A percentile compares a stretch with the other conserved stretches of the same genome.
These are phyloP conservation scores for Dinocampus coccinellae DNA, from an alignment of 2,888 invertebrate genomes.

Conservation along the genomic window DNA sequence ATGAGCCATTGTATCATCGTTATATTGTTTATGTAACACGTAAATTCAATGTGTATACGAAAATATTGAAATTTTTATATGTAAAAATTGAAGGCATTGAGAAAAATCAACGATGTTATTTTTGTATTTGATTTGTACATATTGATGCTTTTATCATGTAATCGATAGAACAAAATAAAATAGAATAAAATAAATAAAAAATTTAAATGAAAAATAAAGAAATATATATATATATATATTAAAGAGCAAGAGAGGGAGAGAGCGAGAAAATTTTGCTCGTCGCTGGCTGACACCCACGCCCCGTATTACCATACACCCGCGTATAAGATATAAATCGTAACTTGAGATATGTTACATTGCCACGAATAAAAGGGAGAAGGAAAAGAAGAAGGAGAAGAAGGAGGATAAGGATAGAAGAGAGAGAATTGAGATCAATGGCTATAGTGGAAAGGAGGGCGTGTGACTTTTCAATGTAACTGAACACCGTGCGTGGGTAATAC, in stretches of 20 bases:
- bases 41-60: too few species aligned
- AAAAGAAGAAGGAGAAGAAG: neutral
- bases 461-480: slow-evolving; percentile 45
- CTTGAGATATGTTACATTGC: slow-evolving; percentile 45
- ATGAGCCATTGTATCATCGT: too few species aligned
- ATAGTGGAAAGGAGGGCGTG: slow-evolving; percentile 45
- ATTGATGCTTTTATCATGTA: neutral
- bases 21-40: too few species aligned
- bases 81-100: too few species aligned
- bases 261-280: neutral
- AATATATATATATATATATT: neutral
- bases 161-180: neutral
- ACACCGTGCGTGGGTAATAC: slow-evolving; percentile 44
- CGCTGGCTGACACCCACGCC: slow-evolving; percentile 28
- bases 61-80: too few species aligned
- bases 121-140: neutral
- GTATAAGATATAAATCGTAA: slow-evolving; percentile 42
- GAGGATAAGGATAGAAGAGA: slow-evolving; percentile 2
- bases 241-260: neutral
- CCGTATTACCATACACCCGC: slow-evolving; percentile 28
- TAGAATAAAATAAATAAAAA: neutral
- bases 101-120: neutral
- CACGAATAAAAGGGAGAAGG: slow-evolving; percentile 29
- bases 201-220: neutral
- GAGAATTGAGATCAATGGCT: slow-evolving; percentile 50